phyloP scores from a whole-genome alignment of 2,113 vertebrate species.

The Gymnobelideus leadbeateri region DNA sequence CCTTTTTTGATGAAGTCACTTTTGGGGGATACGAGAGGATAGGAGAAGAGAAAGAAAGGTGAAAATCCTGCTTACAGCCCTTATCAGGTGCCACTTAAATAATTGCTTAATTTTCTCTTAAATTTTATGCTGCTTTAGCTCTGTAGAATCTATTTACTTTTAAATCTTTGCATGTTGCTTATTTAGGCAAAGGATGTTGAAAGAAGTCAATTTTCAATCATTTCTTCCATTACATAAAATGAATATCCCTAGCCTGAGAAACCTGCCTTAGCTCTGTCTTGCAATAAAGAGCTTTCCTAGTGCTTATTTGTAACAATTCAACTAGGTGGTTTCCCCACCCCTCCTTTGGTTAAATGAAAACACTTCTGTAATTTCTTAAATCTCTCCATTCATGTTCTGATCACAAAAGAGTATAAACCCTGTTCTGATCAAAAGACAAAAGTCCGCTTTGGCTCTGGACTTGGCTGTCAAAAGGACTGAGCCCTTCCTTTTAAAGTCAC shows the following conservation, averaged over 20 bases:
- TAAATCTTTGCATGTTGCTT: neutral
- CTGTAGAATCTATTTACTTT: neutral
- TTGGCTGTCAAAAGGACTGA: neutral
- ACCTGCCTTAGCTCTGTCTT: constrained; percentile 20
- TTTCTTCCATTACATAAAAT: constrained; percentile 5
- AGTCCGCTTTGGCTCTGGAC: neutral
- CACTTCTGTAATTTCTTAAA: neutral
- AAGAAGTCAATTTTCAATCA: neutral
- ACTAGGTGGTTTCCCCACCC: neutral
- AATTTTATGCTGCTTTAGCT: neutral
- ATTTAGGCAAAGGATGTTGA: neutral
- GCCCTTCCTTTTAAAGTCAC: neutral
- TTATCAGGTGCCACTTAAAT: neutral
- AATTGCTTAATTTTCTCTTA: neutral
- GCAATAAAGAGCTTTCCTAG: neutral
- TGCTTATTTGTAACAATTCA: neutral
- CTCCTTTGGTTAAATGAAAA: constrained; percentile 37
- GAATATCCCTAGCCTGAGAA: neutral
- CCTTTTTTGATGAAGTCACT: neutral
- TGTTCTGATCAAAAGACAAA: neutral
- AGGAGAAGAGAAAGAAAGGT: neutral
- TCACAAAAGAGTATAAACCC: neutral
- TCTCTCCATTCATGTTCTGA: neutral
- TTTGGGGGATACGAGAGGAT: neutral
- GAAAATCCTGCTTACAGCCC: neutral